phyloP scores from a whole-genome alignment of 1,140 invertebrate species.

The Ruditapes philippinarum region DNA sequence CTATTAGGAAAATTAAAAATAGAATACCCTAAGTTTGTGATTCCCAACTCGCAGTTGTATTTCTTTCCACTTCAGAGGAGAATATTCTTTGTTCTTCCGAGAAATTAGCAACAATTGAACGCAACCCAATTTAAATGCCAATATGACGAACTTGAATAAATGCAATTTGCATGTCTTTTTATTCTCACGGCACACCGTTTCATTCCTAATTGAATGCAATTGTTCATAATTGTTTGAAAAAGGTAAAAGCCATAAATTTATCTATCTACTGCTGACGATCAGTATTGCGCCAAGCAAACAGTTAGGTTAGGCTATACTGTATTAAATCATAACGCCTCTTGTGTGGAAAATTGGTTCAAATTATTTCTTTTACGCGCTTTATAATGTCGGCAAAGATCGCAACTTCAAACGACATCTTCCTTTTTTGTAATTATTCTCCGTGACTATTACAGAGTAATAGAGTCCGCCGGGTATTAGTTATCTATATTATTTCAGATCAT shows the following conservation, averaged over 20 bases:
- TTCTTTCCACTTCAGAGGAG: no score
- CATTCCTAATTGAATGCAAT: conserved; percentile 5
- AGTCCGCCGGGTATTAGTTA: background rate
- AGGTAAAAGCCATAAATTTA: conserved; percentile 13
- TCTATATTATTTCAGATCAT: background rate
- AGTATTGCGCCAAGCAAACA: background rate
- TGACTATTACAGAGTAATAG: background rate
- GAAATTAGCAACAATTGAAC: no score
- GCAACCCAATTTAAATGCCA: no score
- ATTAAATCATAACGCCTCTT: background rate
- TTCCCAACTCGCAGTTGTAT: no score
- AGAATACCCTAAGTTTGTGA: no score
- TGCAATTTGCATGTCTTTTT: background rate
- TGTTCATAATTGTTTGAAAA: background rate
- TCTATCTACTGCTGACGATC: background rate
- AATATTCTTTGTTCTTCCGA: no score
- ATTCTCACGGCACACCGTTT: background rate
- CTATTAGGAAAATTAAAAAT: no score
- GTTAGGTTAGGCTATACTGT: conserved; percentile 10
- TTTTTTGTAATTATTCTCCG: conserved; percentile 2
- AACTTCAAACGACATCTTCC: background rate
- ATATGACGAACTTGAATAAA: no score
- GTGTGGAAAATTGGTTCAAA: conserved; percentile 27
- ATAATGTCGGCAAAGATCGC: background rate
- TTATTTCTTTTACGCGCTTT: conserved; percentile 16